Conservation (phyloP, 2,888 invertebrate species). For the Trissonchulus latispiculum region DNA sequence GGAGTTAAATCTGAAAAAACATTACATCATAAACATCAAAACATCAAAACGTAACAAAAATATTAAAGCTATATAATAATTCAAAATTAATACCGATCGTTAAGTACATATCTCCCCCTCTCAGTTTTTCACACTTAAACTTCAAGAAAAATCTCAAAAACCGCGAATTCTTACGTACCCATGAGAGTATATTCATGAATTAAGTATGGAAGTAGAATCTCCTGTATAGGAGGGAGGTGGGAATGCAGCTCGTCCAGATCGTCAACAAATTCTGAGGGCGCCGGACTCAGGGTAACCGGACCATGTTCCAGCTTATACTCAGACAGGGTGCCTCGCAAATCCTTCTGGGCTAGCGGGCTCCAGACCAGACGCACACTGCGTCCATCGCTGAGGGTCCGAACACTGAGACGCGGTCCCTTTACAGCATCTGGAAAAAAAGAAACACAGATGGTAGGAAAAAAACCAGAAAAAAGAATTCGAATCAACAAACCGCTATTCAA, state of each 20-base stretch:
- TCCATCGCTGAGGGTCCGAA: neutral
- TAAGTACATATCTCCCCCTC: too few relatives aligned
- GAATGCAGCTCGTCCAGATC: neutral
- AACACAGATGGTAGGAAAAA: too few relatives aligned
- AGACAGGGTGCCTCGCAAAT: neutral
- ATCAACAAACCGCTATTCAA: too few relatives aligned
- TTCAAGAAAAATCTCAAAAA: too few relatives aligned
- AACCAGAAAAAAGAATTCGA: too few relatives aligned
- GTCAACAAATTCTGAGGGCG: neutral
- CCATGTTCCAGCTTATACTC: constrained; percentile 5
- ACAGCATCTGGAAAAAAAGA: neutral
- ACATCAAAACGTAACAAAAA: too few relatives aligned
- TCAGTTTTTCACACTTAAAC: too few relatives aligned
- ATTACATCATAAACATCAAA: too few relatives aligned
- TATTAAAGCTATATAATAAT: too few relatives aligned
- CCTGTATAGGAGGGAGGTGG: neutral
- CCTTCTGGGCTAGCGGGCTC: neutral
- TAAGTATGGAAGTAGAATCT: neutral
- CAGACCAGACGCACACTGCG: neutral
- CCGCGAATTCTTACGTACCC: too few relatives aligned
- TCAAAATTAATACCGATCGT: too few relatives aligned
- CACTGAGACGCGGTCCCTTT: neutral
- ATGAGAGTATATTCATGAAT: neutral
- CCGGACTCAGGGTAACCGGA: too few relatives aligned
- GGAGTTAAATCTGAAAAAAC: constrained; percentile 17